These are phyloP conservation scores for Rutpela maculata DNA, from an alignment of 2,888 invertebrate genomes.

Conservation along the genomic window DNA sequence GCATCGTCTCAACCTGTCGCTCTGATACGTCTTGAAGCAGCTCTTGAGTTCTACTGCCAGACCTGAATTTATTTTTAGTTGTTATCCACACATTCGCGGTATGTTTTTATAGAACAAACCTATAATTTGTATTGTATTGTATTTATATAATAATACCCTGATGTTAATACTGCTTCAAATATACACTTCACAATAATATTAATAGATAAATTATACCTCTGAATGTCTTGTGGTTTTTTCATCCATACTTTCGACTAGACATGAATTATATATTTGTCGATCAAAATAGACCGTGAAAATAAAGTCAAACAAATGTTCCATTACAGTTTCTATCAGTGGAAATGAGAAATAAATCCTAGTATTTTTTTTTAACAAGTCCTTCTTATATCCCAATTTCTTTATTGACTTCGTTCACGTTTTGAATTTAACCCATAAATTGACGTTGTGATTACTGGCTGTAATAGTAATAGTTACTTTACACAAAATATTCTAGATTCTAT, in stretches of 20 bases:
- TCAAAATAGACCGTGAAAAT: too few species aligned
- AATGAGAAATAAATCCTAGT: not conserved
- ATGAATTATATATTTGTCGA: too few species aligned
- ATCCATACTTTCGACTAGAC: too few species aligned
- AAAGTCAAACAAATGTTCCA: not conserved
- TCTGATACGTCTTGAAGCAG: not conserved
- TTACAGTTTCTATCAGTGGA: not conserved
- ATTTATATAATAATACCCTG: too few species aligned
- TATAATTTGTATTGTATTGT: too few species aligned
- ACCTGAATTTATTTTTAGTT: not conserved
- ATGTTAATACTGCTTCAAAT: too few species aligned
- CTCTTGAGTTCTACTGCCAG: not conserved
- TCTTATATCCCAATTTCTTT: not conserved
- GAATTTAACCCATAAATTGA: not conserved
- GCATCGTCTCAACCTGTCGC: not conserved
- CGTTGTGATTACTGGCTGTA: not conserved
- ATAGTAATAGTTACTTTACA: too few species aligned
- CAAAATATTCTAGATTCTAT: too few species aligned
- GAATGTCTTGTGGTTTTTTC: too few species aligned
- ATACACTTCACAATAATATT: too few species aligned
- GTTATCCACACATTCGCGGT: not conserved
- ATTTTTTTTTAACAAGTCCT: not conserved
- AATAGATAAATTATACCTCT: too few species aligned
- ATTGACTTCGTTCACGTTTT: not conserved
- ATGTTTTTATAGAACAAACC: not conserved